Base-by-base conservation (phyloP, 2,113 vertebrate species). In the Sitta europaea region DNA sequence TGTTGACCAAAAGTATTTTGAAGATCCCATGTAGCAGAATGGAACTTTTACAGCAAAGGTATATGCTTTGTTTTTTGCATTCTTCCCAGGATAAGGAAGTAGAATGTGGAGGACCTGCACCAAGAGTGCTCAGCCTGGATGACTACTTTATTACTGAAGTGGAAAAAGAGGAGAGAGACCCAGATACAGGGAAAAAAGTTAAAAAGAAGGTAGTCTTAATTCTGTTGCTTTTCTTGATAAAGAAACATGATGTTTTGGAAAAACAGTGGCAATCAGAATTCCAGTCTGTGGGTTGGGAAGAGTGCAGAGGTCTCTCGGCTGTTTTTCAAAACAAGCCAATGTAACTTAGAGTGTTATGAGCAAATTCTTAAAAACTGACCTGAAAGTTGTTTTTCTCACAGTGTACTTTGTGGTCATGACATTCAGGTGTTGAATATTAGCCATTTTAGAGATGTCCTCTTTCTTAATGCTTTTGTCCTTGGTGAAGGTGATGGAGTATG, bases 91-190 rank as follows among this genome's bases (percentile, higher is more conserved):
- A 99, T 98, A 99, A 99, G 53, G 99, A 99, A 95, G 99, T 99
- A 33, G 99, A 99, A 67, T 99, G 98, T 97, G 99, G 99, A 72
- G 99, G 99, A 75, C 99, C 99, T 61, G 99, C 99, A 70, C 99
- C 99, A 50, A 98, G 99, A 96, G 99, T 99, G 79, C 98, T 99
- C 72, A 99, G 99, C 93, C 96, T 99, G 84, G 99, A 99, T 90
- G 99, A 99, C 95, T 99, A 99, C 94, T 99, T 99, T 94, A 99
- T 99, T 97, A 99, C 99, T 11, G 99, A 99, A 97, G 98, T 99
- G 45, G 99, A 99, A 92, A 99, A 99, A 97, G 98, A 99, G 61
- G 98, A 99, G 95, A 99, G 99, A 97, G 99, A 99, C 91, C 99
- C 99, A 68, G 99, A 99, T 94, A 99, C 99, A 29, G 99, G 99